phyloP scores from a whole-genome alignment of 2,113 vertebrate species.

The Pao palembangensis region DNA sequence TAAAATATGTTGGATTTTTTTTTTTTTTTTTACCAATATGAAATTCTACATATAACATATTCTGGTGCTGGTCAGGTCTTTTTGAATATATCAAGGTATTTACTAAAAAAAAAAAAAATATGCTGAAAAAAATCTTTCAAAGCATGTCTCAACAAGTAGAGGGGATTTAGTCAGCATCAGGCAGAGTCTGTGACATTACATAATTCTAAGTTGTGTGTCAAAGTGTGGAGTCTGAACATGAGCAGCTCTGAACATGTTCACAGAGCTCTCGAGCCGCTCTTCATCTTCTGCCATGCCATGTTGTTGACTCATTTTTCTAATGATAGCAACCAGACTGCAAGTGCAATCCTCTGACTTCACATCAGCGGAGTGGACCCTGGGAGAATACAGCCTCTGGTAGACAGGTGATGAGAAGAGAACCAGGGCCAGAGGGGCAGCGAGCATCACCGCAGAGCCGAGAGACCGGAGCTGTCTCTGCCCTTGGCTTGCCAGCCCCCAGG shows the following conservation, averaged over 20 bases:
- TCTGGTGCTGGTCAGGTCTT: too few relatives aligned
- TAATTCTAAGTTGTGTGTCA: slow-evolving; percentile 25
- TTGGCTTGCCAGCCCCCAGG: slow-evolving; percentile 41
- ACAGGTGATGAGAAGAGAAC: slow-evolving; percentile 51
- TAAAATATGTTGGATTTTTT: not conserved
- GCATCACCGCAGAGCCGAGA: slow-evolving; percentile 42
- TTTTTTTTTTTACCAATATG: too few relatives aligned
- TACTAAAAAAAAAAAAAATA: too few relatives aligned
- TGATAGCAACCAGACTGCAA: slow-evolving; percentile 51
- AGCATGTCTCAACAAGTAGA: too few relatives aligned
- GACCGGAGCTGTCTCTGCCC: slow-evolving; percentile 64
- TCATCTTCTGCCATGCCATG: slow-evolving; percentile 19
- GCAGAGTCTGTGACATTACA: slow-evolving; percentile 8
- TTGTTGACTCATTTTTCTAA: slow-evolving; percentile 51
- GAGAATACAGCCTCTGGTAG: slow-evolving; percentile 36
- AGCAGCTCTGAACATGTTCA: slow-evolving; percentile 33
- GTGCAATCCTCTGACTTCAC: slow-evolving; percentile 51
- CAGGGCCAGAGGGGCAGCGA: slow-evolving; percentile 50
- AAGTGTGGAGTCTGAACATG: slow-evolving; percentile 25
- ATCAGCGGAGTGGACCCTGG: slow-evolving; percentile 25
- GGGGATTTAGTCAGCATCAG: not conserved
- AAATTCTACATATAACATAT: too few relatives aligned
- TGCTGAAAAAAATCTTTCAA: too few relatives aligned
- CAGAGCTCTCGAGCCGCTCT: slow-evolving; percentile 13
- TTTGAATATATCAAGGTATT: too few relatives aligned